phyloP scores from a whole-genome alignment of 1,140 invertebrate species.

The honey bee (Apis mellifera) region Amel_HAv3.1 CM009933.2:13241001-13241500 shows the following conservation, averaged over 20 bases:
- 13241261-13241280: too few relatives aligned
- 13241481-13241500: slow-evolving; percentile 73
- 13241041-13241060: slow-evolving; percentile 1
- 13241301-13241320: too few relatives aligned
- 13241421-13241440: background rate
- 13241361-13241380: too few relatives aligned
- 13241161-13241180: slow-evolving; percentile 44
- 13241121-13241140: slow-evolving; percentile 60
- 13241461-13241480: slow-evolving; percentile 73
- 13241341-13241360: background rate
- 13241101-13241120: slow-evolving; percentile 63
- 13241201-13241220: slow-evolving; percentile 2
- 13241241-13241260: too few relatives aligned
- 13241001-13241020: background rate
- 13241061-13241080: slow-evolving; percentile 18
- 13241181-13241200: slow-evolving; percentile 50
- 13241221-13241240: slow-evolving; percentile 35
- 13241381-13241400: too few relatives aligned
- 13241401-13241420: too few relatives aligned
- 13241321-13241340: too few relatives aligned
- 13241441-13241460: background rate
- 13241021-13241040: background rate
- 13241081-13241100: slow-evolving; percentile 62
- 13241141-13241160: slow-evolving; percentile 29
- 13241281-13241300: too few relatives aligned